Evolutionary conservation across 2,888 invertebrate species (phyloP).

Genomic region (Pyralis farinalis): DNA sequence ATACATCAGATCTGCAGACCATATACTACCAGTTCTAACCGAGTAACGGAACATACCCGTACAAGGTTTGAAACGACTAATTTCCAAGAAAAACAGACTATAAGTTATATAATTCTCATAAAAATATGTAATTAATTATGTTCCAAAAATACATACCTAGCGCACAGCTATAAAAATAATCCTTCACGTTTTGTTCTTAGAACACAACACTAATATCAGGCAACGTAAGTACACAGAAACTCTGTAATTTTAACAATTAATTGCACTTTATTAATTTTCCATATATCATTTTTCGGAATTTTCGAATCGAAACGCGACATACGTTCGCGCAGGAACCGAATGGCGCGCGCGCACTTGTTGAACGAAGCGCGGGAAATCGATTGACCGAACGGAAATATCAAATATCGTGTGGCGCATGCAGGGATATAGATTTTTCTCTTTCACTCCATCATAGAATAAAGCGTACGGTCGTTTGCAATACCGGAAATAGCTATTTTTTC

Average conservation of each 20-base stretch:
- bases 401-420: constrained; percentile 26
- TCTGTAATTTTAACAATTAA: constrained; percentile 34
- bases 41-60: constrained; percentile 8
- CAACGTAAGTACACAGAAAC: constrained; percentile 27
- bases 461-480: not conserved
- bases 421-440: constrained; percentile 22
- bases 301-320: constrained; percentile 43
- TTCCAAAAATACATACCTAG: constrained; percentile 7
- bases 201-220: constrained; percentile 24
- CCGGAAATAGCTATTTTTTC: constrained; percentile 1
- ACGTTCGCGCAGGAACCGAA: constrained; percentile 61
- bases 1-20: constrained; percentile 2
- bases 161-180: constrained; percentile 10
- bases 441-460: constrained; percentile 14
- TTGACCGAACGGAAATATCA: constrained; percentile 47
- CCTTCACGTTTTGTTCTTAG: constrained; percentile 10
- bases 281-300: constrained; percentile 27
- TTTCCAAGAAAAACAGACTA: constrained; percentile 5
- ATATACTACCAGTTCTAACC: constrained; percentile 7
- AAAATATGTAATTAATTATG: constrained; percentile 1
- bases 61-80: not conserved
- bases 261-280: constrained; percentile 24
- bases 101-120: not conserved
- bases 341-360: constrained; percentile 50
- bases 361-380: constrained; percentile 52